Base-by-base conservation (phyloP, 2,888 invertebrate genomes). In the Brachylomia viminalis region DNA sequence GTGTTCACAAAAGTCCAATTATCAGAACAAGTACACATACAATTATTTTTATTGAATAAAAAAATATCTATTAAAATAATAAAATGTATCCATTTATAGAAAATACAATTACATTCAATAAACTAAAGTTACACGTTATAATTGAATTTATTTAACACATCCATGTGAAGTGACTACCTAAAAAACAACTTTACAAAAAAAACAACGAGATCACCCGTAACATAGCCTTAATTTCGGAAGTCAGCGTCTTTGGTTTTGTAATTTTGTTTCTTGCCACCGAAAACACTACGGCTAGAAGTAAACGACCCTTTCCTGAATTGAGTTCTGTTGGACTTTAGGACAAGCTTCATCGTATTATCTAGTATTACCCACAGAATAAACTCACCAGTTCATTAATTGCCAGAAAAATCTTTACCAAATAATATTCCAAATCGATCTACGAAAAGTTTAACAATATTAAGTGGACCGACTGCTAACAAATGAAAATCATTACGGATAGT, bases 401-500 rank as follows among this genome's bases (percentile, higher is more conserved):
- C 2, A 47, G 17, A 62, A 33, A 11, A 67, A 30, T 66, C 4
- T 6, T 38, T 38, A 62, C n/a, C 10, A n/a, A 38, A 38, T 38
- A n/a, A 38, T 38, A 62, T 23, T 30, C 13, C 33, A n/a, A 56
- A 45, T 71, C 30, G 30, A 45, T 62, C 27, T 38, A n/a, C 11
- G 11, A 30, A 15, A 15, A 61, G 17, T 59, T 33, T n/a, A 49
- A 64, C 47, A 45, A 58, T n/a, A 11, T 54, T 62, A 8, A 27
- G 59, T 10, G 69, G 52, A 64, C 76, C 47, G 71, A 54, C 45
- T 23, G 64, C 42, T 78, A 71, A 79, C 75, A 85, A 88, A 83
- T 83, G 86, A 71, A 85, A 85, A 87, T 82, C 70, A 85, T 85
- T 83, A 83, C 77, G 64, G 68, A 71, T 70, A 78, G 73, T 71